phyloP scores from a whole-genome alignment of 2,113 vertebrate species.

The Hypomesus transpacificus region DNA sequence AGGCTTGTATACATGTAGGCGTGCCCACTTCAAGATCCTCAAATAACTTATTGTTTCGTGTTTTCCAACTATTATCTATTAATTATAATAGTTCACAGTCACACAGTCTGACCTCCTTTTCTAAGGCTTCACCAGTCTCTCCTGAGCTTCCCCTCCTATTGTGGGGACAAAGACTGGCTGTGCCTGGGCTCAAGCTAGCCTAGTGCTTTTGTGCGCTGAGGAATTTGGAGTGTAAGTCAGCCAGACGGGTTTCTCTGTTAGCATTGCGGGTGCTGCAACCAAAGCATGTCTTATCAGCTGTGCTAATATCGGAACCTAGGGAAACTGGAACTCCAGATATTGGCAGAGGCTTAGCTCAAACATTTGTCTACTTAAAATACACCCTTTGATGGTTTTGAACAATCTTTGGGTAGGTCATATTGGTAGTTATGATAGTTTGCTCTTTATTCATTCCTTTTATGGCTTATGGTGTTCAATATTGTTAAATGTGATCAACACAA shows the following conservation, averaged over 20 bases:
- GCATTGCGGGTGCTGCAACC: conserved; percentile 40
- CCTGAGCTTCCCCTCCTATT: conserved; percentile 63
- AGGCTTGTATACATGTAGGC: too few species aligned
- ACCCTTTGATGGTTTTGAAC: too few species aligned
- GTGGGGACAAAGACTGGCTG: conserved; percentile 56
- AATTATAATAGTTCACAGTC: too few species aligned
- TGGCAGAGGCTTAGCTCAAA: conserved; percentile 35
- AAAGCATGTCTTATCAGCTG: conserved; percentile 64
- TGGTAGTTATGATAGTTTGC: too few species aligned
- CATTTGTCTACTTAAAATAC: conserved; percentile 10
- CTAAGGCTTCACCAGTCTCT: conserved; percentile 58
- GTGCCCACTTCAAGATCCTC: conserved; percentile 26
- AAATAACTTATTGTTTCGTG: conserved; percentile 16
- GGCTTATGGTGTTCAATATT: too few species aligned
- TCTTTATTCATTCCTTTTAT: too few species aligned
- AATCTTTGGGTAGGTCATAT: too few species aligned
- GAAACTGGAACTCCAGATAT: conserved; percentile 25
- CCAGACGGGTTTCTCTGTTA: conserved; percentile 40
- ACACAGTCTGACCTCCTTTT: conserved; percentile 55
- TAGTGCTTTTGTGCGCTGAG: conserved; percentile 67
- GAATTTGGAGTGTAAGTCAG: conserved; percentile 67
- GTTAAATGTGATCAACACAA: too few species aligned
- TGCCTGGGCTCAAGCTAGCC: conserved; percentile 54
- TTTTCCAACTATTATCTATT: conserved; percentile 22
- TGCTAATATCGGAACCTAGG: conserved; percentile 27